Evolutionary conservation across 92 coral and sea anemone genomes (phyloP), one percentile per base, ranked within the genome.

Genomic region (Porites divaricata): DNA sequence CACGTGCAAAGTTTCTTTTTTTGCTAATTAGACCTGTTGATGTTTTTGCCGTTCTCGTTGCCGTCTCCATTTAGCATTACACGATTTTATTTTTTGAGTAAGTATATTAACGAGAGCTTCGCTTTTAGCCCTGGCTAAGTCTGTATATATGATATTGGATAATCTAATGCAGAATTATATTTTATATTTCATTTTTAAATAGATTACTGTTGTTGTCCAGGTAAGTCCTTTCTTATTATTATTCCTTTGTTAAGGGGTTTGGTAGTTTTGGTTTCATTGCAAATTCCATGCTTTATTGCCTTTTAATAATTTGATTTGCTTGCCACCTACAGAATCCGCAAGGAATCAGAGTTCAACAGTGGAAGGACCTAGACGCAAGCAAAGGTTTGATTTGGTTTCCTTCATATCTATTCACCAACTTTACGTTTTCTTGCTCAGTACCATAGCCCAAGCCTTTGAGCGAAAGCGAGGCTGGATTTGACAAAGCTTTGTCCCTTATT

Each of bases 241-340:
- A 13, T 48, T 15, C 57, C 19, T 45, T 41, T 50, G 17, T 68
- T 15, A 28, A 14, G 9, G 20, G 15, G 23, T 66, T 19, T 54
- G 13, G 15, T 9, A 14, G 58, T 53, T 53, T 53, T 10, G 11
- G 16, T 54, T 54, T 11, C 4, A 2, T 11, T 11, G 14, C 59
- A 12, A 54, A 54, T 11, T 54, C 16, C 59, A 2, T 15, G 16
- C 59, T 54, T 54, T 54, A 11, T 54, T 54, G 59, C 14, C 1
- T 54, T 54, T 54, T 11, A 15, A 11, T 54, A 54, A 54, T 12
- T 54, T 67, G 26, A 25, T 25, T 64, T 3, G 8, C 25, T 64
- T 5, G 45, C 7, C 45, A 35, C n/a, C n/a, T 61, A 19, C 64
- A 94, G 98, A 94, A 94, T 85, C 98, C 98, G 7, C 95, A 94